Conservation (phyloP, 2,113 vertebrate genomes). For the Scophthalmus maximus region DNA sequence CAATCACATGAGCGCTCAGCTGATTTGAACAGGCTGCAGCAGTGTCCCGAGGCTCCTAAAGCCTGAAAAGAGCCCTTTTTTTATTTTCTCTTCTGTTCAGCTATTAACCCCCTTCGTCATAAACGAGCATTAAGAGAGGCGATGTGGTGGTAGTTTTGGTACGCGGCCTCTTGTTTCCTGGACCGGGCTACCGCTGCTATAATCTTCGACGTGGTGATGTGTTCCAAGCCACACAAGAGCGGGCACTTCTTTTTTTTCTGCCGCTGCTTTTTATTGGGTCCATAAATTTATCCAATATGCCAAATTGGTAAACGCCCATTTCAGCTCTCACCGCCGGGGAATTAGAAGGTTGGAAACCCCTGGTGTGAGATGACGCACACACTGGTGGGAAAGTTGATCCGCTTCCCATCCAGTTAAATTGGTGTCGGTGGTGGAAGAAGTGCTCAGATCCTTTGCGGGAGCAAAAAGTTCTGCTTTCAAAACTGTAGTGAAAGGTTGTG, state of each 20-base stretch:
- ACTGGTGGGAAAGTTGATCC: constrained; percentile 36
- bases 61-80: constrained; percentile 46
- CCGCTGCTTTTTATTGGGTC: constrained; percentile 67
- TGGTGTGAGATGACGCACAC: constrained; percentile 46
- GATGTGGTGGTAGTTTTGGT: constrained; percentile 46
- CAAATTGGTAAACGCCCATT: constrained; percentile 61
- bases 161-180: constrained; percentile 34
- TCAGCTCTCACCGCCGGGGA: constrained; percentile 48
- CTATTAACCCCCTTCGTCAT: constrained; percentile 32
- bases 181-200: constrained; percentile 43
- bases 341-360: constrained; percentile 35
- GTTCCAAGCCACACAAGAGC: constrained; percentile 60
- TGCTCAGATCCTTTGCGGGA: constrained; percentile 2
- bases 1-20: constrained; percentile 72
- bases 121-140: constrained; percentile 65
- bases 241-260: constrained; percentile 14
- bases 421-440: neutral
- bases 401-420: constrained; percentile 23
- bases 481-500: too few relatives aligned
- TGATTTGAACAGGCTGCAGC: constrained; percentile 52
- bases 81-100: constrained; percentile 37
- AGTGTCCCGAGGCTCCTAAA: constrained; percentile 36
- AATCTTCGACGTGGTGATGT: constrained; percentile 68
- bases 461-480: neutral
- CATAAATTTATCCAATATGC: constrained; percentile 66